These are phyloP conservation scores for Eciton burchellii DNA, from an alignment of 1,140 invertebrate genomes.

Conservation along the genomic window DNA sequence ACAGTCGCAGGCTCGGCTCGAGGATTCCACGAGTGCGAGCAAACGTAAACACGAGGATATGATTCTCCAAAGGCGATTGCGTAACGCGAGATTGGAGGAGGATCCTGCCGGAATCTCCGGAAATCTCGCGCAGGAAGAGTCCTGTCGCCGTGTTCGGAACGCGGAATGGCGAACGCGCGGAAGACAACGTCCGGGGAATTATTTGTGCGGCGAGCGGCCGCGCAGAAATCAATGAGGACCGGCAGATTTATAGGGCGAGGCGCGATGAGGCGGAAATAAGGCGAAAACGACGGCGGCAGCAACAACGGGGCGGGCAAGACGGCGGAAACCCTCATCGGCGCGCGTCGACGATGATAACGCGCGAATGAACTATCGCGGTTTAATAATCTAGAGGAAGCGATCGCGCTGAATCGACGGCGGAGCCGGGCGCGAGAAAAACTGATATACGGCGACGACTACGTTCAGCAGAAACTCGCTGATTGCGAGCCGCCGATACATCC, in stretches of 20 bases:
- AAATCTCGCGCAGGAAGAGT: constrained; percentile 27
- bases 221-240: constrained; percentile 49
- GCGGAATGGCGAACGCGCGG: constrained; percentile 51
- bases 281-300: constrained; percentile 21
- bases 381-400: constrained; percentile 68
- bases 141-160: constrained; percentile 32
- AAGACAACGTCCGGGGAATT: constrained; percentile 39
- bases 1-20: too few species aligned
- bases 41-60: too few species aligned
- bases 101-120: background rate
- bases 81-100: background rate
- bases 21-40: too few species aligned
- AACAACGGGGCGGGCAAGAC: constrained; percentile 24
- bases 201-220: constrained; percentile 55
- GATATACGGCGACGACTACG: constrained; percentile 45
- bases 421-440: constrained; percentile 12
- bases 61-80: background rate
- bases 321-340: constrained; percentile 30
- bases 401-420: constrained; percentile 65
- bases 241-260: constrained; percentile 28
- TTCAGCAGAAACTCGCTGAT: constrained; percentile 39
- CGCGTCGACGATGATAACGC: constrained; percentile 33
- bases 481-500: background rate
- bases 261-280: constrained; percentile 50
- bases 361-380: constrained; percentile 66